Evolutionary conservation across 2,888 invertebrate genomes (phyloP), one percentile per base, ranked within the genome.

Genomic region (Caenorhabditis sp.): DNA sequence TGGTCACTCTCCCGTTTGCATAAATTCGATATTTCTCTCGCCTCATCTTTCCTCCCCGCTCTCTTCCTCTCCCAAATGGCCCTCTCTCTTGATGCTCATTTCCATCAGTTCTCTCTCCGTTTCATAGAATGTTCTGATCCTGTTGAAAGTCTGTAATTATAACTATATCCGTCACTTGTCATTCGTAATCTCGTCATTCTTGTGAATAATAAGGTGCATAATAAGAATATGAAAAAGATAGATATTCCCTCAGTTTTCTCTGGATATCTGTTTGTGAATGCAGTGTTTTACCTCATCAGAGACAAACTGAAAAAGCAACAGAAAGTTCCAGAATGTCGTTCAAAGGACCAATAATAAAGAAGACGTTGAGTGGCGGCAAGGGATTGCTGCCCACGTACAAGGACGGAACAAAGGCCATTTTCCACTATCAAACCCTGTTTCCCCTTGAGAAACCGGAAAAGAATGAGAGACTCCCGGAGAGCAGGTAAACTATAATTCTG

Each of bases 361-460:
- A 70, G 56, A 84, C 83, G 7, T 55, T 89, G 7, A 74, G 78
- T 58, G 85, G 86, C 0, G 88, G 88, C 2, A 79, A 70, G 30
- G 88, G 88, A 13, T 74, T 79, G 20, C 48, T 80, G 13, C 80
- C 83, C 7, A 81, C 83, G 13, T 88, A 78, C 58, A 37, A 32
- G 0, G 77, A 82, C 52, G 87, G 87, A 24, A 86, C 87, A 3
- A 89, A 89, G 55, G 88, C 86, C 5, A 41, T 88, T 13, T 87
- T 88, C 68, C 77, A 88, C 71, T 88, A 86, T 66, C 86, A 87
- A 53, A 83, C 82, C 13, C 70, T 87, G 2, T 50, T 78, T 37
- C 87, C 86, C 20, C 63, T 80, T 9, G 79, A 83, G n/a, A 71
- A 70, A 15, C 58, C 72, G 4, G 62, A 66, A 39, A 72, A 78